Base-by-base conservation (phyloP, 1,140 invertebrate species). In the Drosophila kohkoa region DNA sequence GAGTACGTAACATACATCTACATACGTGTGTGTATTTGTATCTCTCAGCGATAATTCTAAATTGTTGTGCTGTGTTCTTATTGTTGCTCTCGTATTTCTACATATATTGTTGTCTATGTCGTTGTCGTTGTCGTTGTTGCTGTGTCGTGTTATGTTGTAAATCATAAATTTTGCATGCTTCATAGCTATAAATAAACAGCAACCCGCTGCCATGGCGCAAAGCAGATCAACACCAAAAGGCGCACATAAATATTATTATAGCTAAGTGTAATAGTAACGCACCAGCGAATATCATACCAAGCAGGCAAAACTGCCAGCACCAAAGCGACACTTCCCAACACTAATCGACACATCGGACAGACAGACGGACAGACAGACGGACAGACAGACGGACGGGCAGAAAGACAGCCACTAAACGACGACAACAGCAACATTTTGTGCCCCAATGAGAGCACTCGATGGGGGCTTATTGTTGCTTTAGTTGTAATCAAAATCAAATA, bases 141-240 rank as follows among this genome's bases (percentile, higher is more conserved):
- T 73, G 72, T 87, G 55, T 35, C 71, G 73, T 77, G 68, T 71
- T 74, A 66, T 89, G 69, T 77, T 83, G 80, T 88, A 83, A 82
- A 88, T 88, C 77, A 89, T 83, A 88, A 88, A 81, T 89, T 88
- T 78, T 88, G 83, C 83, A 88, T 88, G 83, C 85, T 78, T 65
- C 77, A 77, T 88, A 83, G 80, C 85, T 83, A 88, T 89, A 88
- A 88, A 88, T 88, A 88, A 89, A 63, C 73, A 67, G 45, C 46
- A 49, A 64, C 57, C 32, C 58, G 41, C 32, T 52, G 41, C 71
- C 75, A 55, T 67, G 75, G 75, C 75, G 75, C 81, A 74, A 66
- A 70, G 55, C 73, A 46, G 71, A 74, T 62, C 67, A 67, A 65
- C 66, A 62, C 11, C 63, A 48, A 67, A 45, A 46, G 25, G 41